Evolutionary conservation across 2,797 vertebrate genomes (phyloP), one percentile per base, ranked within the genome.

Genomic region (Sparus aurata): DNA sequence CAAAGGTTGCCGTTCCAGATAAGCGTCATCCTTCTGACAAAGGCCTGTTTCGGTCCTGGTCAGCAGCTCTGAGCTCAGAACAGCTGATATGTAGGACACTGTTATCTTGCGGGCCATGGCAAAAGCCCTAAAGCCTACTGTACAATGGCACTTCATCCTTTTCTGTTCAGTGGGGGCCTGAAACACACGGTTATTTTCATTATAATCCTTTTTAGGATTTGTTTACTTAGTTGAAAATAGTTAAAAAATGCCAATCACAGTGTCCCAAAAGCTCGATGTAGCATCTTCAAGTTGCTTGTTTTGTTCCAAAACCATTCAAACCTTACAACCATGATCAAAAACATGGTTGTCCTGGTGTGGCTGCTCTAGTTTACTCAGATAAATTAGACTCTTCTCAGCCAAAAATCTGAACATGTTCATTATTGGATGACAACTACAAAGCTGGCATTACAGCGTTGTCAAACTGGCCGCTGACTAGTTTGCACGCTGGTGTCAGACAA

Each of bases 1-100:
- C 93, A 94, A 94, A 94, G 93, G 93, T 93, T 88, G 76, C 65
- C 77, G 68, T 84, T 62, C 69, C 54, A 82, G 93, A 94, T 94
- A 92, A 92, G 88, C 45, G 47, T 67, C n/a, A 54, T 65, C 84
- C 60, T 62, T 93, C 68, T 88, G 69, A 83, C 78, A 25, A 25
- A 62, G 50, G 70, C 16, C 73, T 60, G 66, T 77, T 87, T 78
- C 60, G n/a, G 6, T 80, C 70, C 45, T 53, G 73, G 64, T 89
- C 80, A 83, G 64, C 78, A 79, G 73, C 73, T 87, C 73, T 67
- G 80, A 84, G 68, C 61, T 76, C 61, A 53, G 62, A 63, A 65
- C 20, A 45, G 77, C 69, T 83, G 78, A 91, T 88, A 87, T 72
- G 79, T 61, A 30, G 66, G 63, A 78, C 63, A 45, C 34, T 75